Evolutionary conservation across 2,113 vertebrate species (phyloP).

Genomic region (Pantherophis guttatus): DNA sequence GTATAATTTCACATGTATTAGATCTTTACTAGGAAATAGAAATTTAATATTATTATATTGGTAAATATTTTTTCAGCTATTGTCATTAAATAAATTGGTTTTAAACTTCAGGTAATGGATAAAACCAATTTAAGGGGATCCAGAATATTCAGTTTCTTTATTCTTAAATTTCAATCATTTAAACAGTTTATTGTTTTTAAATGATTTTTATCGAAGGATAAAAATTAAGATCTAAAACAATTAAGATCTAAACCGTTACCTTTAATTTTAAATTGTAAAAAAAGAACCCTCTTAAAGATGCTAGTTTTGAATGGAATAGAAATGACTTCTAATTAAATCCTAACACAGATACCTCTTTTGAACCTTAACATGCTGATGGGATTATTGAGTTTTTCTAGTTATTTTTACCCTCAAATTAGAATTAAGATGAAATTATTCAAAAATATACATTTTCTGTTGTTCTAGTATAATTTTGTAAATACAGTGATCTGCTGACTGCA

Average conservation of each 20-base stretch:
- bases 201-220: neutral
- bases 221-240: neutral
- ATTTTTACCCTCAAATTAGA: neutral
- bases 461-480: neutral
- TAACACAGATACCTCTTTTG: neutral
- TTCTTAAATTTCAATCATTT: neutral
- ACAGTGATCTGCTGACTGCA: neutral
- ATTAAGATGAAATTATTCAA: neutral
- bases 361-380: neutral
- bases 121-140: neutral
- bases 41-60: neutral
- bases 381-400: neutral
- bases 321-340: constrained; percentile 1
- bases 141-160: neutral
- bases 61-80: neutral
- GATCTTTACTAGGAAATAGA: neutral
- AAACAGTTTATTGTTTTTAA: neutral
- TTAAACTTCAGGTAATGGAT: neutral
- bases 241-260: neutral
- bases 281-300: neutral
- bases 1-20: neutral
- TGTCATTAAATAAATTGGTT: neutral
- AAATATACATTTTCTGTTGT: neutral
- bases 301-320: neutral
- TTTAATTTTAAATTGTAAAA: neutral